Percentiles rank a stretch among this genome's conserved stretches.
phyloP scores from a whole-genome alignment of 2,113 vertebrate genomes.

The Nothoprocta perdicaria region DNA sequence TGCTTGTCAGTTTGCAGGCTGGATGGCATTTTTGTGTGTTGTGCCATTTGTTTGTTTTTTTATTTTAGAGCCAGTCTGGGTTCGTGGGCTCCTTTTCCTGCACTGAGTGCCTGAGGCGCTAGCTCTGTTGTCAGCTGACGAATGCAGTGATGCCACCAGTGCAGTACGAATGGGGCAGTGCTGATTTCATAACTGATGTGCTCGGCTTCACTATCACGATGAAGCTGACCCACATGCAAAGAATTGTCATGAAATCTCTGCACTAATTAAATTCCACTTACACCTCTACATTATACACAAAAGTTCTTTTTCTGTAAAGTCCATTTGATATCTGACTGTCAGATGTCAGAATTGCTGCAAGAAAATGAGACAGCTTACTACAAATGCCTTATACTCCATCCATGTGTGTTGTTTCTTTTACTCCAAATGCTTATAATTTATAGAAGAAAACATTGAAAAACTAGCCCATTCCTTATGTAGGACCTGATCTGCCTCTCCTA shows the following conservation, averaged over 20 bases:
- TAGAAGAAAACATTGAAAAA: background rate
- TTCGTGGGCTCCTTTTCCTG: background rate
- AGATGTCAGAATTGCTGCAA: background rate
- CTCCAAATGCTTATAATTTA: background rate
- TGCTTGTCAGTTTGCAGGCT: background rate
- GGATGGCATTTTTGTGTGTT: background rate
- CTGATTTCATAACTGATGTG: background rate
- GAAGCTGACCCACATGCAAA: background rate
- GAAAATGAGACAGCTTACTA: background rate
- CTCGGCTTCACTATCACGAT: background rate
- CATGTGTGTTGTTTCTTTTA: background rate
- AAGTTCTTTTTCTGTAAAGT: background rate
- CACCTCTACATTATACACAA: fast-evolving
- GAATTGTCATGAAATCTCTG: background rate
- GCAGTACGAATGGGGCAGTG: background rate
- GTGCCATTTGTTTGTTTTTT: background rate
- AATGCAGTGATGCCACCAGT: background rate
- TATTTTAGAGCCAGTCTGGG: background rate
- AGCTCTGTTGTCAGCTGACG: background rate
- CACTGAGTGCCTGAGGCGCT: background rate
- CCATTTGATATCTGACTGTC: background rate
- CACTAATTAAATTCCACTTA: background rate
- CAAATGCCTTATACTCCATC: background rate
- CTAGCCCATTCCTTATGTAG: background rate
- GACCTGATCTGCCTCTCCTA: background rate